These are phyloP conservation scores for Bradypodion ventrale DNA, from an alignment of 2,797 vertebrate species.

Conservation along the genomic window DNA sequence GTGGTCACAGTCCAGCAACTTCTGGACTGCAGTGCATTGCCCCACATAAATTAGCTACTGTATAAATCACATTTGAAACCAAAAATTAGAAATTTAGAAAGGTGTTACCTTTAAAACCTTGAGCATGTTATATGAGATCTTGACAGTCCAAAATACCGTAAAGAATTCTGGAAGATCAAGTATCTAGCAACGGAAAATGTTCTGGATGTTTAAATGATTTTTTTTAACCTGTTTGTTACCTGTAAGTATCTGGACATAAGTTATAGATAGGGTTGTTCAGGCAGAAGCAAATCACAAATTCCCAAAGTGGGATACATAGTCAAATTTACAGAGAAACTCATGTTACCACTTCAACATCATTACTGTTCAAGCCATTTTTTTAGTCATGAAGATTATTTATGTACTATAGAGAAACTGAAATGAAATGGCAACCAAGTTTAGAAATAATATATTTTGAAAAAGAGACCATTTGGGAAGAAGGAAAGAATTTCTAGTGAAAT, in stretches of 20 bases:
- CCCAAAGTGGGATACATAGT: neutral
- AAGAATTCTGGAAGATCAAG: neutral
- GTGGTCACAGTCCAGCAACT: too few species aligned
- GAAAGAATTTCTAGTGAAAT: conserved; percentile 11
- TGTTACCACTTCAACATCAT: neutral
- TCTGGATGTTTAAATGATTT: neutral
- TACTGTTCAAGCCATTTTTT: neutral
- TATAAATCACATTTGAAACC: too few species aligned
- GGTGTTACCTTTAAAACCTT: too few species aligned
- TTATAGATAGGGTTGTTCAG: neutral
- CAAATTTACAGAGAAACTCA: conserved; percentile 13
- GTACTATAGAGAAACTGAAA: neutral
- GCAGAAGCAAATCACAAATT: neutral
- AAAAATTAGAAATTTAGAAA: too few species aligned
- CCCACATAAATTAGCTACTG: too few species aligned
- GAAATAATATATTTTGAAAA: neutral
- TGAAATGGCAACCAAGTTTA: neutral
- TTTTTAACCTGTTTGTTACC: neutral
- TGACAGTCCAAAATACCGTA: neutral
- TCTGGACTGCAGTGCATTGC: too few species aligned
- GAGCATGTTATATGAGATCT: too few species aligned
- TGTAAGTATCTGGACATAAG: neutral
- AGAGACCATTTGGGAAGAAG: neutral
- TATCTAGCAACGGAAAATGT: neutral
- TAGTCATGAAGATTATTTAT: neutral